These are phyloP conservation scores for Stenodera caucasica DNA, from an alignment of 2,888 invertebrate species.

Conservation along the genomic window DNA sequence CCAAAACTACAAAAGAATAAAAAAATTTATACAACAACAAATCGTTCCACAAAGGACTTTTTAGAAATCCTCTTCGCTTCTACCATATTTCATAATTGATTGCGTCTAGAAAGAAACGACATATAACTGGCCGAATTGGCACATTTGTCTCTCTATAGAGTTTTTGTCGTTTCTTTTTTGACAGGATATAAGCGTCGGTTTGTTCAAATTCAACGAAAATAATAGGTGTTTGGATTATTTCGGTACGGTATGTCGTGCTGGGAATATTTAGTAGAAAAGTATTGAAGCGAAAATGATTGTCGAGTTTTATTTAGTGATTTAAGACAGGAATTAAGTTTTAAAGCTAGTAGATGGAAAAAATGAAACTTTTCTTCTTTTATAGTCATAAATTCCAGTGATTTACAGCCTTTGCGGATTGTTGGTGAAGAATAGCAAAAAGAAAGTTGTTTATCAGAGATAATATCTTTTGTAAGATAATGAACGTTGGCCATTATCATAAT, in stretches of 20 bases:
- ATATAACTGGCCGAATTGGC: constrained; percentile 43
- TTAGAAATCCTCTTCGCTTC: constrained; percentile 41
- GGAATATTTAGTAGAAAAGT: too few relatives aligned
- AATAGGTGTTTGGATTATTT: too few relatives aligned
- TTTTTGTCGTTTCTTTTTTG: not conserved
- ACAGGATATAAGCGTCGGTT: too few relatives aligned
- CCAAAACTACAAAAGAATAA: constrained; percentile 39
- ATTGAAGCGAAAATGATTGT: too few relatives aligned
- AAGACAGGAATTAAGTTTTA: not conserved
- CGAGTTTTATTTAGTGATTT: not conserved
- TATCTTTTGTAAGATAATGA: constrained; percentile 20
- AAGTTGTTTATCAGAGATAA: constrained; percentile 22
- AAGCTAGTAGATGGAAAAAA: not conserved
- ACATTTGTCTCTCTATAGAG: constrained; percentile 41
- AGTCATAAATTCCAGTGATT: constrained; percentile 32
- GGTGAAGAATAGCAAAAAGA: constrained; percentile 19
- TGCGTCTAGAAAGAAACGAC: constrained; percentile 37
- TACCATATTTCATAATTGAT: constrained; percentile 51
- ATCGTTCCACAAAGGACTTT: constrained; percentile 38
- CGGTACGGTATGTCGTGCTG: too few relatives aligned
- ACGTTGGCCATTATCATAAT: constrained; percentile 23
- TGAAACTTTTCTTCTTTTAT: constrained; percentile 33
- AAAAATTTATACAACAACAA: too few relatives aligned
- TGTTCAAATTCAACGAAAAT: too few relatives aligned
- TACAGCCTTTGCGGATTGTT: constrained; percentile 14